Conservation (phyloP, 2,113 vertebrate genomes). For the Nothobranchius furzeri region DNA sequence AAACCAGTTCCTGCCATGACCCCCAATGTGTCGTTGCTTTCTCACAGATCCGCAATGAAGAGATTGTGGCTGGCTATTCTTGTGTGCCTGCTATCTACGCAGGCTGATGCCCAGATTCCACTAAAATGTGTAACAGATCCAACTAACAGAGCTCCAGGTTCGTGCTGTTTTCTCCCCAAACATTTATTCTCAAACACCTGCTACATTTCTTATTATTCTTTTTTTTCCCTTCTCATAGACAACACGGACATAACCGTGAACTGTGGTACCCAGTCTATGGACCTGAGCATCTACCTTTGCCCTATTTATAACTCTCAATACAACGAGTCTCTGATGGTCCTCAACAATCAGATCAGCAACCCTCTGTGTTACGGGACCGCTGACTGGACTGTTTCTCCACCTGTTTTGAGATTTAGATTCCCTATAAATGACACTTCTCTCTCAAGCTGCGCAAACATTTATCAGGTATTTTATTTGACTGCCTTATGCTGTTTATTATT, state of each 20-base stretch:
- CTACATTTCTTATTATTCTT: background rate
- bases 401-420: slow-evolving; percentile 71
- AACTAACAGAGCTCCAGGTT: background rate
- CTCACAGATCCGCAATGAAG: slow-evolving; percentile 32
- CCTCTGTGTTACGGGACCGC: slow-evolving; percentile 57
- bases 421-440: slow-evolving; percentile 55
- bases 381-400: slow-evolving; percentile 57
- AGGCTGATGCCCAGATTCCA: slow-evolving; percentile 49
- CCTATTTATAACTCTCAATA: slow-evolving; percentile 74
- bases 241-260: slow-evolving; percentile 70
- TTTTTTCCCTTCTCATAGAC: slow-evolving; percentile 46
- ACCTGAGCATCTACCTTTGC: slow-evolving; percentile 74
- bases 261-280: slow-evolving; percentile 70
- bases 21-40: slow-evolving; percentile 3
- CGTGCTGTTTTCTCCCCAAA: background rate
- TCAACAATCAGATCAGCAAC: slow-evolving; percentile 62
- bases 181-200: no score
- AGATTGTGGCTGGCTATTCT: slow-evolving; percentile 68
- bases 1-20: background rate
- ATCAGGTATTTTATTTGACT: slow-evolving; percentile 53
- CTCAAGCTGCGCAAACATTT: slow-evolving; percentile 53
- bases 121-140: background rate
- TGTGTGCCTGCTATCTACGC: slow-evolving; percentile 62
- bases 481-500: no score
- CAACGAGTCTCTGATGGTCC: slow-evolving; percentile 73